phyloP scores from a whole-genome alignment of 2,888 invertebrate species.

The Sesia apiformis region DNA sequence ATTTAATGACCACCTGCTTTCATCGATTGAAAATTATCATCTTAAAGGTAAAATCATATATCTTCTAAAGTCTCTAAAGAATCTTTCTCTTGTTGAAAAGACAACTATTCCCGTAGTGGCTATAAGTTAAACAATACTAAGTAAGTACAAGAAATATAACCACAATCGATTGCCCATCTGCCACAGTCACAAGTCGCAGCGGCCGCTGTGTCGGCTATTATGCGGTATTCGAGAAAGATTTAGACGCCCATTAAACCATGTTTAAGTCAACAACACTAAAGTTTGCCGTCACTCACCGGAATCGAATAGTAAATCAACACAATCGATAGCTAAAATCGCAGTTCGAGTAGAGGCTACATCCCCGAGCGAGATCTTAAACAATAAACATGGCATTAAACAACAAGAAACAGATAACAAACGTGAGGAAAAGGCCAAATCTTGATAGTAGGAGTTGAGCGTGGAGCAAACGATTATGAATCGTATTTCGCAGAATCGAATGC shows the following conservation, averaged over 20 bases:
- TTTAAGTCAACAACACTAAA: neutral
- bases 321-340: conserved; percentile 8
- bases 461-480: conserved; percentile 2
- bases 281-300: neutral
- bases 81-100: too few relatives aligned
- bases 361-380: conserved; percentile 30
- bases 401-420: conserved; percentile 22
- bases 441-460: conserved; percentile 14
- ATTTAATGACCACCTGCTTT: too few relatives aligned
- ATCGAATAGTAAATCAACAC: conserved; percentile 4
- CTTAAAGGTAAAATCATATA: too few relatives aligned
- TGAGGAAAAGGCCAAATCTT: conserved; percentile 35
- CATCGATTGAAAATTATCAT: too few relatives aligned
- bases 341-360: conserved; percentile 10
- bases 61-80: too few relatives aligned
- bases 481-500: conserved; percentile 1
- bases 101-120: too few relatives aligned
- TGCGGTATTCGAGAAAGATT: neutral
- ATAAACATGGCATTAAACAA: conserved; percentile 35
- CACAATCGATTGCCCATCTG: neutral
- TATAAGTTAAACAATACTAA: too few relatives aligned
- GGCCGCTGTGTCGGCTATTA: neutral
- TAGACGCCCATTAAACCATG: neutral
- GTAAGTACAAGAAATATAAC: neutral
- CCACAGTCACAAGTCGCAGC: neutral